Conservation (phyloP, 2,113 vertebrate genomes). For the Dasyprocta punctata region DNA sequence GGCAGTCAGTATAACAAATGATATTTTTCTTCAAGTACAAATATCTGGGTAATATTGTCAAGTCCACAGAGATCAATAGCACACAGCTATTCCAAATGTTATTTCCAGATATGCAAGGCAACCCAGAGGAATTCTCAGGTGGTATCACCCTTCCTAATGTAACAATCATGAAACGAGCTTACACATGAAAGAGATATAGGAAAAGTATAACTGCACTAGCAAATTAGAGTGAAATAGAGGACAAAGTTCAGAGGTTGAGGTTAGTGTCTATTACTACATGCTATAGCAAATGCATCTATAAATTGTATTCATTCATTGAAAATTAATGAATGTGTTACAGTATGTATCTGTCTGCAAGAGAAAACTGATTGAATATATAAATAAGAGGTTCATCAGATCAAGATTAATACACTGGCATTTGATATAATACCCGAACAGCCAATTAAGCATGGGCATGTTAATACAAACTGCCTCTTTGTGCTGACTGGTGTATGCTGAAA, state of each 20-base stretch:
- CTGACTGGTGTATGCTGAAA: neutral
- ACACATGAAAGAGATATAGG: neutral
- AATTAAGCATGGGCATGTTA: neutral
- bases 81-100: neutral
- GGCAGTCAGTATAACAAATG: neutral
- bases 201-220: neutral
- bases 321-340: neutral
- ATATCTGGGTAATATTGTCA: conserved; percentile 1
- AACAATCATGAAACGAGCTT: neutral
- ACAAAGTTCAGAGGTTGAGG: neutral
- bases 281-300: neutral
- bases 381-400: neutral
- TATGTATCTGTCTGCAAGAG: neutral
- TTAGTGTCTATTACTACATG: neutral
- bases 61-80: neutral
- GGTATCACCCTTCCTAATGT: neutral
- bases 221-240: conserved; percentile 5
- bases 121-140: neutral
- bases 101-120: conserved; percentile 22
- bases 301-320: neutral
- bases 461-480: neutral
- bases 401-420: neutral
- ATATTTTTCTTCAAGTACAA: conserved; percentile 3
- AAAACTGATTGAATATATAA: neutral
- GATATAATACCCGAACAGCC: neutral